A percentile compares a stretch with the other conserved stretches of the same genome.
phyloP scores from a whole-genome alignment of 2,797 vertebrate species.

The Lithobates pipiens region DNA sequence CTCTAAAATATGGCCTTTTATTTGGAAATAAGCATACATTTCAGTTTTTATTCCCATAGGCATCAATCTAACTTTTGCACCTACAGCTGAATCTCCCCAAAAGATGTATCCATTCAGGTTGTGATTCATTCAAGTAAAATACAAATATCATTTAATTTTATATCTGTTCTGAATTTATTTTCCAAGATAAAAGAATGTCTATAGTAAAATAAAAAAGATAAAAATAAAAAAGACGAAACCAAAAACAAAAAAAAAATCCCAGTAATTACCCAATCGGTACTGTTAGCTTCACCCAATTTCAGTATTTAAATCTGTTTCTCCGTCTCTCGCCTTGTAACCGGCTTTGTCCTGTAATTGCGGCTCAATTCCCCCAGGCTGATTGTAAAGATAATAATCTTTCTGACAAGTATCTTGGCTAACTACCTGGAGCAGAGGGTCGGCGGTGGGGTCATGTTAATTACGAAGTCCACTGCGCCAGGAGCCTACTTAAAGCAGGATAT shows the following conservation, averaged over 20 bases:
- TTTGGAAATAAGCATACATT: too few relatives aligned
- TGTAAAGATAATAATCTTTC: conserved; percentile 23
- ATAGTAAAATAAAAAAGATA: background rate
- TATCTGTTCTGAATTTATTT: background rate
- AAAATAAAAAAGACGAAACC: background rate
- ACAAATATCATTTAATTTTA: background rate
- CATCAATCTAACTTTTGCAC: too few relatives aligned
- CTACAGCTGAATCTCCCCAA: too few relatives aligned
- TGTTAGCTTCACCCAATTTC: background rate
- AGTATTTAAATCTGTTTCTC: background rate
- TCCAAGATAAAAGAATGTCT: background rate
- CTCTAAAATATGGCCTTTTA: too few relatives aligned
- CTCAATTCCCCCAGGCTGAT: conserved; percentile 21
- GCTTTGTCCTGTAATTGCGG: conserved; percentile 29
- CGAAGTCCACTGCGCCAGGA: background rate
- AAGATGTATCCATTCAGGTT: too few relatives aligned
- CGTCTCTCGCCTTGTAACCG: background rate
- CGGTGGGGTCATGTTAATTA: background rate
- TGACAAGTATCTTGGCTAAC: conserved; percentile 17
- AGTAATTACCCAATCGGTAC: background rate
- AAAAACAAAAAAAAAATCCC: background rate
- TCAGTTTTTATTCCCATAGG: too few relatives aligned
- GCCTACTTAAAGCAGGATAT: background rate
- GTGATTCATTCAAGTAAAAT: too few relatives aligned
- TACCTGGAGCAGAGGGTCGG: background rate